These are phyloP conservation scores for Rhinogobius similis DNA, from an alignment of 2,113 vertebrate genomes.

Conservation along the genomic window DNA sequence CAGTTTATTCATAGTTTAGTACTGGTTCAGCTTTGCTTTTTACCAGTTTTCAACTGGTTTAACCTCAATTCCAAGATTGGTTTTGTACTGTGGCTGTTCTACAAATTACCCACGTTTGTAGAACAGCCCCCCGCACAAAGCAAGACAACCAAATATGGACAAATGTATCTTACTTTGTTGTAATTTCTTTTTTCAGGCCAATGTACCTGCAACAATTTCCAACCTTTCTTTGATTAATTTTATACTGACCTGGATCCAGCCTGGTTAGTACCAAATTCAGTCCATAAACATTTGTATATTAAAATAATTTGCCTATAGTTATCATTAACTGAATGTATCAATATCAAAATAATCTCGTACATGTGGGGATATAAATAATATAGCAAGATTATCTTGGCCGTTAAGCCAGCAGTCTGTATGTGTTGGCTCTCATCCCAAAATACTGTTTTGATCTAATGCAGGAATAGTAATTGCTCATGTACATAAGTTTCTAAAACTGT, in stretches of 20 bases:
- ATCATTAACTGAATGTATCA: background rate
- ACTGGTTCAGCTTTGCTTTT: background rate
- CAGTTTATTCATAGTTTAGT: background rate
- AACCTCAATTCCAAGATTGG: background rate
- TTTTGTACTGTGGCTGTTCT: too few species aligned
- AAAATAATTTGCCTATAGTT: background rate
- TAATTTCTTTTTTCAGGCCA: too few species aligned
- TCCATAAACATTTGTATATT: background rate
- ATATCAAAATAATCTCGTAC: background rate
- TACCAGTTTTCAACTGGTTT: background rate
- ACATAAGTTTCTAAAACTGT: background rate
- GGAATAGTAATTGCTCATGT: background rate
- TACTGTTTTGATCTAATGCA: background rate
- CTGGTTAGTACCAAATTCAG: background rate
- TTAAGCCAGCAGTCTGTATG: background rate
- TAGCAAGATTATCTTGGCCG: background rate
- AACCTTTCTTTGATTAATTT: background rate
- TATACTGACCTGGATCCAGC: too few species aligned
- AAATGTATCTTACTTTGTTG: background rate
- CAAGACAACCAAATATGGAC: too few species aligned
- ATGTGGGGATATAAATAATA: background rate
- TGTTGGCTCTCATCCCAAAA: constrained; percentile 1
- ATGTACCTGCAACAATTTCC: background rate
- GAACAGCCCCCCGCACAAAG: too few species aligned
- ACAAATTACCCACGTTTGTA: too few species aligned